Base-by-base conservation (phyloP, 2,888 invertebrate species). In the Tachystola acroxantha region DNA sequence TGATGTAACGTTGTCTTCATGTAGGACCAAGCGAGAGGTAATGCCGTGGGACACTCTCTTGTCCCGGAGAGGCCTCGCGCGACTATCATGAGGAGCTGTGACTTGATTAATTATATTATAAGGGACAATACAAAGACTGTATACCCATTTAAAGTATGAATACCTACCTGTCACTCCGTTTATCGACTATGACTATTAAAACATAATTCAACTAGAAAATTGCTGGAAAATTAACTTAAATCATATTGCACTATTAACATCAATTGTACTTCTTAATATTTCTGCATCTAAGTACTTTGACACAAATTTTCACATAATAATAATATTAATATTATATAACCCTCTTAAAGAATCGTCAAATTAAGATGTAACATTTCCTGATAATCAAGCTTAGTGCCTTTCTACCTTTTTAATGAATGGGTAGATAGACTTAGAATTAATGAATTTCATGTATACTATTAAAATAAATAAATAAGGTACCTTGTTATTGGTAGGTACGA, bases 371-470 rank as follows among this genome's bases (percentile, higher is more conserved):
- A 33, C 22, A 16, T 37, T 34, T 67, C 65, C 54, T 48, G 57
- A 69, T 33, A 66, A 57, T 71, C 72, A 80, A 78, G 75, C 57
- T 76, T 80, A 81, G 84, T 84, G 84, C 84, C 84, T 85, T 84
- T 82, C 67, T 70, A 71, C 53, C 47, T 64, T 74, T 67, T 64
- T 43, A 62, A 66, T 39, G 36, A 64, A 46, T 71, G 65, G 56
- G 53, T 69, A 70, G 61, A 42, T n/a, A n/a, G n/a, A 45, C 39
- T 73, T 4, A 16, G n/a, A 16, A 4, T 4, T 16, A 16, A 24
- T 4, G 9, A 68, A 59, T 53, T 50, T 53, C 58, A 63, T 43
- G 47, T 49, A 45, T 45, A 50, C 42, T 48, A 46, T 28, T 26
- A 32, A 39, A 28, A 40, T 40, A 36, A 65, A 57, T n/a, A 54